Base-by-base conservation (phyloP, 2,113 vertebrate species). In the Corythornis madagascariensis region DNA sequence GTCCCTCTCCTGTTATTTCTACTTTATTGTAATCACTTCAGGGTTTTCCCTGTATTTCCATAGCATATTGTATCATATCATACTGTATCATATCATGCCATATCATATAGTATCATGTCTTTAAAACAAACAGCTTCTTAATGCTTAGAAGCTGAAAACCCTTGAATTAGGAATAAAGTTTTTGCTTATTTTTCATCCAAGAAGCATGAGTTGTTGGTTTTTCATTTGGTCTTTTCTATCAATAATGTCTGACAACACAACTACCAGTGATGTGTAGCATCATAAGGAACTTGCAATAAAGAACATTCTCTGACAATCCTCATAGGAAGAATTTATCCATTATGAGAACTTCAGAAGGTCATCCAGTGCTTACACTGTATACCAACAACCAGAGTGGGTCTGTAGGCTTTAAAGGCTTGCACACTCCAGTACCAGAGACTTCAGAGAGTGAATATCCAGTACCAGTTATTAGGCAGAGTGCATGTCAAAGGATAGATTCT, bases 151-250 rank as follows among this genome's bases (percentile, higher is more conserved):
- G 16, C 6, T 64, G 13, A 43, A 19, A 42, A 53, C 6, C 28
- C 9, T 59, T 83, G 65, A 66, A 31, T 50, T 50, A 33, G 3
- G 5, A 96, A 96, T 95, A 93, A 96, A 96, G 33, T 52, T 69
- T 88, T 83, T 17, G 1, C 38, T 73, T 65, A 6, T 29, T 76
- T 85, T 86, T 21, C 10, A 4, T 42, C 71, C 31, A 70, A 80
- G 64, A 86, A 63, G 4, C 8, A 3, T 4, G 19, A 63, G 25
- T 13, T 47, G 10, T 52, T 92, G 26, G 6, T 18, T 71, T 55
- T 60, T 69, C n/a, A 33, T 83, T 60, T 69, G 25, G 2, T 70
- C 13, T 33, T 82, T 52, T 31, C 21, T 47, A 47, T 18, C 10
- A 66, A 59, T 28, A 57, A 43, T 15, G 5, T 50, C 22, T 21